phyloP scores from a whole-genome alignment of 1,140 invertebrate species.

The Solenopsis invicta region DNA sequence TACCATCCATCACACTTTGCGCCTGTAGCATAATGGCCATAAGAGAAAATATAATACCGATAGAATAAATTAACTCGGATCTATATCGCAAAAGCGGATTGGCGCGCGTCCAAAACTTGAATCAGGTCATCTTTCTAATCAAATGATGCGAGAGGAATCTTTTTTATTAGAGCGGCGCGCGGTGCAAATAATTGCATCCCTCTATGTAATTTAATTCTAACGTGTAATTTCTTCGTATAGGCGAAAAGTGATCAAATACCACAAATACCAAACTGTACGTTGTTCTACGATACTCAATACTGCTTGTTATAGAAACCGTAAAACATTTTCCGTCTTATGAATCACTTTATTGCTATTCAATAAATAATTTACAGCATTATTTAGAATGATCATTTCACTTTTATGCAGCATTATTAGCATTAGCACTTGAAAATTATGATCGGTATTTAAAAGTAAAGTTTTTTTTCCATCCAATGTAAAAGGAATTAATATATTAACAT shows the following conservation, averaged over 20 bases:
- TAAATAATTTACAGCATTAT: conserved; percentile 7
- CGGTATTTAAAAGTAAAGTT: neutral
- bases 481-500: neutral
- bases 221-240: conserved; percentile 29
- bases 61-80: conserved; percentile 60
- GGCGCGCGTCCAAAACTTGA: conserved; percentile 57
- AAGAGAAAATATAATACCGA: conserved; percentile 15
- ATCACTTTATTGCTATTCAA: neutral
- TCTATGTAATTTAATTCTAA: conserved; percentile 11
- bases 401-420: neutral
- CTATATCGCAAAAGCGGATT: conserved; percentile 59
- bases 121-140: conserved; percentile 51
- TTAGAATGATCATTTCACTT: neutral
- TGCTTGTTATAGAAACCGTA: neutral
- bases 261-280: neutral
- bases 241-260: neutral
- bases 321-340: neutral
- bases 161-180: neutral
- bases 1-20: conserved; percentile 47
- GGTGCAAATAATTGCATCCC: neutral
- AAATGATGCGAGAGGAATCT: conserved; percentile 16
- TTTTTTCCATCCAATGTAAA: neutral
- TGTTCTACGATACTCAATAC: neutral
- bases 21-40: conserved; percentile 26
- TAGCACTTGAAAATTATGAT: conserved; percentile 11